Evolutionary conservation across 2,797 vertebrate genomes (phyloP).

Genomic region (Anabacerthia variegaticeps): DNA sequence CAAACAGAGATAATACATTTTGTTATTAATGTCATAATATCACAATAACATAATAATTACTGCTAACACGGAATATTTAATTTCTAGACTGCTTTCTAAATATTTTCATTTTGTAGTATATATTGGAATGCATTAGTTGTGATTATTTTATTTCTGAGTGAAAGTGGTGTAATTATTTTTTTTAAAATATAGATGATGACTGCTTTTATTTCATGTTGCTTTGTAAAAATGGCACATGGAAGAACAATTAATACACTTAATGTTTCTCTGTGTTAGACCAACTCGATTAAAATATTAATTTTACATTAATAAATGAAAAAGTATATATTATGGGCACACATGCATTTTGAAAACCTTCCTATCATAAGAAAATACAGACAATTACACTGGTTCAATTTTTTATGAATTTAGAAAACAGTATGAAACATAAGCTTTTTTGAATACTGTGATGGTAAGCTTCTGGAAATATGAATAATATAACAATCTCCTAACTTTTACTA

Average conservation of each 20-base stretch:
- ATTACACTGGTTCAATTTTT: neutral
- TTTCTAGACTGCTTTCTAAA: neutral
- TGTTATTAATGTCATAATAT: neutral
- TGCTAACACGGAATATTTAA: neutral
- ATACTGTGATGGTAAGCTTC: neutral
- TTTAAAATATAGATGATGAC: neutral
- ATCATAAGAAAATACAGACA: neutral
- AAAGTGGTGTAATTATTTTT: neutral
- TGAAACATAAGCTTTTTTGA: neutral
- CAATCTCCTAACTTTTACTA: neutral
- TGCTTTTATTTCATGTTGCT: neutral
- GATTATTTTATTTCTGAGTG: neutral
- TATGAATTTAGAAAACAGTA: neutral
- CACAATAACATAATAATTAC: neutral
- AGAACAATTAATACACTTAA: neutral
- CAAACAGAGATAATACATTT: neutral
- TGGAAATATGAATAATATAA: neutral
- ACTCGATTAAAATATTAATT: neutral
- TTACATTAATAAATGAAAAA: neutral
- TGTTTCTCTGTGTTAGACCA: neutral
- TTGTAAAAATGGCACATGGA: neutral
- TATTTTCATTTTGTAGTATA: neutral
- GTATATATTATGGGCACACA: neutral
- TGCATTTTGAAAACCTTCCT: neutral
- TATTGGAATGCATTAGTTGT: neutral